These are phyloP conservation scores for Tyria jacobaeae DNA, from an alignment of 2,888 invertebrate species.

Conservation along the genomic window DNA sequence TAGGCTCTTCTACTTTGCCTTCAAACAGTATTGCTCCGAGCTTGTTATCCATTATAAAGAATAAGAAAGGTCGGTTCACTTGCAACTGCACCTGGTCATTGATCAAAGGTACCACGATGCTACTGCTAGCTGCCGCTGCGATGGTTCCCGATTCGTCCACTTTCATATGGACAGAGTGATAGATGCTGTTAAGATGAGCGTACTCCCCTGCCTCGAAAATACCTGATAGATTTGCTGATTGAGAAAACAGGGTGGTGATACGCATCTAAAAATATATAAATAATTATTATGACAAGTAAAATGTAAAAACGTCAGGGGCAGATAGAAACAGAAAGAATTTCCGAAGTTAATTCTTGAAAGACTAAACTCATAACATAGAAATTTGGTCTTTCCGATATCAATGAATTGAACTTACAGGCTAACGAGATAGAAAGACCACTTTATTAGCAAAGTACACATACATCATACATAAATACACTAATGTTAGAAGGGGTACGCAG, in stretches of 20 bases:
- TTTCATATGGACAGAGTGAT: slow-evolving; percentile 88
- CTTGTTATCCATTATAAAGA: slow-evolving; percentile 87
- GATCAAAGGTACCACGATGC: slow-evolving; percentile 88
- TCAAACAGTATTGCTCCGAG: slow-evolving; percentile 88
- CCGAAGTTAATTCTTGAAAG: too few relatives aligned
- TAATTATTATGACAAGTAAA: too few relatives aligned
- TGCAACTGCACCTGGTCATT: slow-evolving; percentile 81
- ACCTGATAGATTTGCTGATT: slow-evolving; percentile 85
- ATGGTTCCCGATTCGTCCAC: slow-evolving; percentile 89
- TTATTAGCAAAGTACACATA: too few relatives aligned
- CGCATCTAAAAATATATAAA: slow-evolving; percentile 80
- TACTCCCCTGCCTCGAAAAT: slow-evolving; percentile 73
- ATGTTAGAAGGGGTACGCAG: too few relatives aligned
- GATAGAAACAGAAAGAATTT: too few relatives aligned
- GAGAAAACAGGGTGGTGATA: slow-evolving; percentile 85
- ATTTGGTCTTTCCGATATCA: too few relatives aligned
- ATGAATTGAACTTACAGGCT: too few relatives aligned
- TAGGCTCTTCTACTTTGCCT: slow-evolving; percentile 86
- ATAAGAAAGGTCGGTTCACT: slow-evolving; percentile 88
- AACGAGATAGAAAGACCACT: too few relatives aligned
- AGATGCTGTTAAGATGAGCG: slow-evolving; percentile 83
- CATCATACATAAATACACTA: too few relatives aligned
- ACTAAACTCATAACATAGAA: too few relatives aligned
- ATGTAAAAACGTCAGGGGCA: too few relatives aligned
- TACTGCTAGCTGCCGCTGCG: slow-evolving; percentile 88